Base-by-base conservation (phyloP, 2,888 invertebrate species). In the Drosophila siamana region DNA sequence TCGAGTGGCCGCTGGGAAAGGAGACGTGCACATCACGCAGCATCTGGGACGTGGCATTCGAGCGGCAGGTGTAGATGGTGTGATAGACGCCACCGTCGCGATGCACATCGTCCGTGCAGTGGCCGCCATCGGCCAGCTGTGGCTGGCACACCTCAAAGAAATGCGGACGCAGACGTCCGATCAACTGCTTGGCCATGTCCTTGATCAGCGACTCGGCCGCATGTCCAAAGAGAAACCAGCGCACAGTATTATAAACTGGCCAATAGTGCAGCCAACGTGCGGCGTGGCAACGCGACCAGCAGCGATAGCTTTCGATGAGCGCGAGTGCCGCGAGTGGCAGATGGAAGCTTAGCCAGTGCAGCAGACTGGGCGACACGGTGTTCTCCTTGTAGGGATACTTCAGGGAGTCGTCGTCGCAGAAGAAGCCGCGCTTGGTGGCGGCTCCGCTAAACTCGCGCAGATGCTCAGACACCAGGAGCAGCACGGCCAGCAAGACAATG, bases 1-100 rank as follows among this genome's bases (percentile, higher is more conserved):
- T 74, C 1, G 90, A 71, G 54, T 90, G 90, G 0, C 90, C 90
- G 52, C 90, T 90, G 68, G 90, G 90, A 78, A 90, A 90, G 28
- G 90, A 90, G 6, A 78, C 56, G 15, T 72, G 65, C 11, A 65
- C n/a, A 24, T 78, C 78, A 6, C 24, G 59, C 15, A 76, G 44
- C 74, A 88, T 63, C 16, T 63, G 50, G 28, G 24, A 4, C 0
- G 52, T 71, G 38, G 64, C 75, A 13, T 41, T 50, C 2, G 62
- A 24, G 1, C 55, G 63, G 33, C 85, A 85, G 40, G 13, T 56
- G 62, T 85, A 88, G 8, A 4, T 30, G 16, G 28, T 60, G n/a
- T 88, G 77, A 36, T 88, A 85, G 28, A 61, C 50, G 1, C 60
- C 56, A 1, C 43, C 66, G 2, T 3, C 50, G 0, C 41, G 54